Conservation (phyloP, 2,797 vertebrate genomes). For the Champsocephalus esox region DNA sequence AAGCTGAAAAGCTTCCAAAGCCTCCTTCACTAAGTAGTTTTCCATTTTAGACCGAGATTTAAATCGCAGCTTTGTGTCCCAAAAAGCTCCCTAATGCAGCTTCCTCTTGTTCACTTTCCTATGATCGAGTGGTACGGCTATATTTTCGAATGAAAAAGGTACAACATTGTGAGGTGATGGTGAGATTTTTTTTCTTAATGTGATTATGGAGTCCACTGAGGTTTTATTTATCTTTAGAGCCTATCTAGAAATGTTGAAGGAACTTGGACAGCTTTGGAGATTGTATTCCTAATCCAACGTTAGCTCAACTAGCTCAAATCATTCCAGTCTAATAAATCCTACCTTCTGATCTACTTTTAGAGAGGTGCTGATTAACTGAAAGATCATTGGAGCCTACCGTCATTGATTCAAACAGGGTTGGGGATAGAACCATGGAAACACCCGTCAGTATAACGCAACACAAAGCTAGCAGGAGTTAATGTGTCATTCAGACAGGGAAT, state of each 20-base stretch:
- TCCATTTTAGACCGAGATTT: conserved; percentile 56
- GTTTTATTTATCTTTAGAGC: not conserved
- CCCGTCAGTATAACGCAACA: no score
- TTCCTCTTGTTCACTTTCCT: conserved; percentile 66
- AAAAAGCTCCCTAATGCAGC: conserved; percentile 30
- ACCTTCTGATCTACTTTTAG: no score
- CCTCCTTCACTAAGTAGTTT: conserved; percentile 57
- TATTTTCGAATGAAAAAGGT: conserved; percentile 6
- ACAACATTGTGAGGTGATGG: not conserved
- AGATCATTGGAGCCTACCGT: no score
- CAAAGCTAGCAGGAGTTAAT: no score
- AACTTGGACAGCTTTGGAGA: not conserved
- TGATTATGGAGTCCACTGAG: not conserved
- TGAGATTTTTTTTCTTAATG: not conserved
- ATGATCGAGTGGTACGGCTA: conserved; percentile 4
- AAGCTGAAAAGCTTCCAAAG: conserved; percentile 55
- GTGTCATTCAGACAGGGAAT: no score
- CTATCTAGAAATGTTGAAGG: not conserved
- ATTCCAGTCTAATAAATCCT: no score
- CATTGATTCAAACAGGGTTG: no score
- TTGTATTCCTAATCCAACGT: not conserved
- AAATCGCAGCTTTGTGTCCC: conserved; percentile 48
- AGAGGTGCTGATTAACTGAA: no score
- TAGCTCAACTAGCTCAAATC: no score
- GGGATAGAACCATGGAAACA: no score